Evolutionary conservation across 2,888 invertebrate species (phyloP), one percentile per base, ranked within the genome.

Genomic region (Dasypolia templi): DNA sequence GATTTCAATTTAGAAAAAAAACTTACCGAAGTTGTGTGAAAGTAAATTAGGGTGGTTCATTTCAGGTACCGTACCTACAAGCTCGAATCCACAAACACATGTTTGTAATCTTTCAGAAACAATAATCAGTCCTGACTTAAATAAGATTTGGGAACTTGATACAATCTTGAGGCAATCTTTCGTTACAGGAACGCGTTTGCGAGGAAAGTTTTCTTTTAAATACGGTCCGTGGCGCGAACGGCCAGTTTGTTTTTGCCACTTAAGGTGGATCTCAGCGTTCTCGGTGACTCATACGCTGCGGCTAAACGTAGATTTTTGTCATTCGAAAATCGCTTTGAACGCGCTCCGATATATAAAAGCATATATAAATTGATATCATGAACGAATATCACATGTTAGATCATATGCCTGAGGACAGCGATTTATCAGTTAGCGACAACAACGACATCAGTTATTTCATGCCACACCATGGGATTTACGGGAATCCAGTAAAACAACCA

Each of bases 171-270:
- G 19, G 29, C 62, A 62, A 29, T 44, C 58, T 59, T n/a, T 59
- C 58, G 7, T 0, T 35, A 14, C 22, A 59, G 35, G 58, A 59
- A 22, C 32, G 58, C 5, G 58, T 22, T 22, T 58, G 58, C 0
- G 63, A 63, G n/a, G 46, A 63, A 22, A 63, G 63, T n/a, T 63
- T 63, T 49, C 0, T 32, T 14, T 49, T 51, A 51, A 64, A 64
- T 17, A 64, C 49, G 1, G 32, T 64, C n/a, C 64, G 64, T 35
- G 35, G 49, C 49, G 35, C 64, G 17, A 49, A n/a, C 1, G 64
- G 49, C 35, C 64, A 51, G 35, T 65, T 65, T 65, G 3, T 65
- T 53, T 51, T 65, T 65, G 51, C 51, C 51, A 39, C 51, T 53
- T 12, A 65, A 65, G 26, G 39, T 19, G 6, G 2, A 5, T 39